Evolutionary conservation across 30 jellyfish, hydroid and myxozoan species (phyloP).

Genomic region (Cassiopea andromeda): DNA sequence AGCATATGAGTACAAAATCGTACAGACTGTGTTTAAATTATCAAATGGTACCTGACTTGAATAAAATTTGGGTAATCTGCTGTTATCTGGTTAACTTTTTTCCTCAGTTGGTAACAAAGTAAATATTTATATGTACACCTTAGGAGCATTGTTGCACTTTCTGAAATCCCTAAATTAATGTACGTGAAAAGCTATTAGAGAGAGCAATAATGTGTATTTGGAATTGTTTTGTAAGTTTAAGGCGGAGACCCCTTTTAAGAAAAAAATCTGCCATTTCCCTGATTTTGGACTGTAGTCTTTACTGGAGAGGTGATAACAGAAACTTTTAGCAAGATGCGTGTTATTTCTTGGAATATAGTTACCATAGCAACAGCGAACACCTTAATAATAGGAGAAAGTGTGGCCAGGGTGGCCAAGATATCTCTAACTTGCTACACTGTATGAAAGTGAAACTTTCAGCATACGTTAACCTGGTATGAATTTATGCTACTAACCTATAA

Average conservation of each 20-base stretch:
- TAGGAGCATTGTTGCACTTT: neutral
- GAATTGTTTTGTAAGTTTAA: neutral
- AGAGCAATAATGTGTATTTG: neutral
- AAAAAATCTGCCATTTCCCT: neutral
- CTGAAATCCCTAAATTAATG: too few relatives aligned
- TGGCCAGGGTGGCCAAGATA: neutral
- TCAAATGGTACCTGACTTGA: constrained; percentile 47
- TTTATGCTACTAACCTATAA: neutral
- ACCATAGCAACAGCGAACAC: neutral
- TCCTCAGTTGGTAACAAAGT: constrained; percentile 51
- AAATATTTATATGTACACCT: neutral
- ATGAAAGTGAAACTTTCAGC: neutral
- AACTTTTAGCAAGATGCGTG: neutral
- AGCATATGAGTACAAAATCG: constrained; percentile 16
- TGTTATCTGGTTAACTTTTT: constrained; percentile 52
- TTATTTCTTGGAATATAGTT: neutral
- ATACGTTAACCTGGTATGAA: neutral
- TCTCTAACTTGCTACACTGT: neutral
- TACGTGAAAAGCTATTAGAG: neutral
- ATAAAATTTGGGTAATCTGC: constrained; percentile 33
- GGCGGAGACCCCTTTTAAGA: neutral
- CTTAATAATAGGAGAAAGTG: neutral
- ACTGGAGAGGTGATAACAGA: neutral
- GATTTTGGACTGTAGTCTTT: neutral
- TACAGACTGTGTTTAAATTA: constrained; percentile 37